Conservation (phyloP, 2,888 invertebrate genomes). For the Alsophila aescularia region DNA sequence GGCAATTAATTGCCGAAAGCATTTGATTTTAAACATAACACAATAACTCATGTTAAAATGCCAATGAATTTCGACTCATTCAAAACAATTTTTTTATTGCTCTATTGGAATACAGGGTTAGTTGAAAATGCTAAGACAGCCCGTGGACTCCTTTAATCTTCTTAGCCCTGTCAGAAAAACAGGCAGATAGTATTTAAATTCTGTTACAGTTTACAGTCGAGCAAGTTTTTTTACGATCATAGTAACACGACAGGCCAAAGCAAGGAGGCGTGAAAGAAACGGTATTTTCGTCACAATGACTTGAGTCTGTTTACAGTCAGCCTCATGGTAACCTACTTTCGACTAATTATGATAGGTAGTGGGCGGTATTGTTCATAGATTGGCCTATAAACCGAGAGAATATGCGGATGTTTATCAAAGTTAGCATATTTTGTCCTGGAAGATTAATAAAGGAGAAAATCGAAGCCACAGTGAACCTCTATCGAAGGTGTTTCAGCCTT, state of each 20-base stretch:
- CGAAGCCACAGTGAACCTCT: too few species aligned
- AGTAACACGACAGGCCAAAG: constrained; percentile 5
- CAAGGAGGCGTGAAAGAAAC: constrained; percentile 28
- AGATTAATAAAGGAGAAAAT: too few species aligned
- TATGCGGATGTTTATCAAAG: neutral
- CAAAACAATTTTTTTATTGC: too few species aligned
- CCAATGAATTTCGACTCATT: too few species aligned
- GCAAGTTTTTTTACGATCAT: constrained; percentile 14
- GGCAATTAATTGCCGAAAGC: too few species aligned
- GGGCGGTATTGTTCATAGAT: constrained; percentile 20
- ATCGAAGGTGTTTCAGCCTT: too few species aligned
- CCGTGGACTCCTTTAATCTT: too few species aligned
- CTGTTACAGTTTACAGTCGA: neutral
- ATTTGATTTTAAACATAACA: too few species aligned
- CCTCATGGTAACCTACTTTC: constrained; percentile 25
- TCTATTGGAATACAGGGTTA: too few species aligned
- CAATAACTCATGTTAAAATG: too few species aligned
- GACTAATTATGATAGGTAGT: constrained; percentile 20
- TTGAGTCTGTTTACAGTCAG: constrained; percentile 17
- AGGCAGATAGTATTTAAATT: neutral
- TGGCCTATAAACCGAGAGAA: neutral
- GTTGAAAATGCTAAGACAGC: too few species aligned
- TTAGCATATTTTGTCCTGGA: neutral
- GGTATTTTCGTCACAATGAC: constrained; percentile 29
- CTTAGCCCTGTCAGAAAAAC: neutral